Conservation (phyloP, 2,888 invertebrate species). For the Bruchidius siliquastri region DNA sequence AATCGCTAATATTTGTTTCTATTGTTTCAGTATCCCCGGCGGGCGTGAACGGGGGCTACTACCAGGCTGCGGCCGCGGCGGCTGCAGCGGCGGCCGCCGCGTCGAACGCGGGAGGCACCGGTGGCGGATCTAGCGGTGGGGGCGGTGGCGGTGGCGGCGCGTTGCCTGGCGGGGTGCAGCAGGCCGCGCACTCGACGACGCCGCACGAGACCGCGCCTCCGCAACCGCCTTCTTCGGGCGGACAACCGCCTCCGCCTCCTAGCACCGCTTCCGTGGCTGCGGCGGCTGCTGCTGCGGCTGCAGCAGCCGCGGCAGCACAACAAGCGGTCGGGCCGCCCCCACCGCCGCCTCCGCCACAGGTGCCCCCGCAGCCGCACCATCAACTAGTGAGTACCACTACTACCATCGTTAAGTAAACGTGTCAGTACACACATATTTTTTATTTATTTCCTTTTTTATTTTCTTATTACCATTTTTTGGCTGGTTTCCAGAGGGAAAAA, state of each 20-base stretch:
- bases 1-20: too few species aligned
- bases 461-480: neutral
- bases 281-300: neutral
- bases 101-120: constrained; percentile 53
- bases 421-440: constrained; percentile 14
- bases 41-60: constrained; percentile 69
- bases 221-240: constrained; percentile 6
- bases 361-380: constrained; percentile 26
- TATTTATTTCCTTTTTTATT: neutral
- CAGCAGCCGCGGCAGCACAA: neutral
- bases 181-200: constrained; percentile 32
- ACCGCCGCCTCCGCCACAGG: neutral
- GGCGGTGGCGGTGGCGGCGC: constrained; percentile 47
- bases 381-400: constrained; percentile 29
- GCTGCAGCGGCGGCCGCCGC: constrained; percentile 76
- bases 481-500: neutral
- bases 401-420: constrained; percentile 28
- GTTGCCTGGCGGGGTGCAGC: constrained; percentile 46
- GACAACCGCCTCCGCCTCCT: constrained; percentile 13
- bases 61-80: constrained; percentile 80
- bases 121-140: constrained; percentile 51
- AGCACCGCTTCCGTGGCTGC: constrained; percentile 24
- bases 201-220: constrained; percentile 1
- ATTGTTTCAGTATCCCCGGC: constrained; percentile 48
- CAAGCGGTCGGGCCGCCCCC: neutral